Evolutionary conservation across 1,140 invertebrate genomes (phyloP).

Genomic region (Drosophila aff.): DNA sequence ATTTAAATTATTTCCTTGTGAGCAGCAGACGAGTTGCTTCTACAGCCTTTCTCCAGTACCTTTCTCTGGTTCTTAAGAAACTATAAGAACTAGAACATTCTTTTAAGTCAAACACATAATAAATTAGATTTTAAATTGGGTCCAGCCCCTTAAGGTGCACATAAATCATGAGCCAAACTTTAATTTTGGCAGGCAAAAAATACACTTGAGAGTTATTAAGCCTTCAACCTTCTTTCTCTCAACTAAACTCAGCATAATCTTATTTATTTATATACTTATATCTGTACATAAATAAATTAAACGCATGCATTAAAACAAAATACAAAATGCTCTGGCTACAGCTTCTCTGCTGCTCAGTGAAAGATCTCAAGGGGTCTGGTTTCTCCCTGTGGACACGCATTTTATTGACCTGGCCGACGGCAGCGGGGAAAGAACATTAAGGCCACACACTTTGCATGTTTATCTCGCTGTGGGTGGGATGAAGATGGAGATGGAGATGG

Average conservation of each 20-base stretch:
- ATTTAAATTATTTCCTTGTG: neutral
- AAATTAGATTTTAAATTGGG: neutral
- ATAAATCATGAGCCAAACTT: neutral
- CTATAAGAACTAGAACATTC: neutral
- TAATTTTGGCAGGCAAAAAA: neutral
- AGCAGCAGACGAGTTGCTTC: neutral
- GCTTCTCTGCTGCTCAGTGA: neutral
- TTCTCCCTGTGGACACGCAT: constrained; percentile 35
- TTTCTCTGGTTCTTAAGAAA: neutral
- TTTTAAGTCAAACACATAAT: neutral
- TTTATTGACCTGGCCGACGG: constrained; percentile 41
- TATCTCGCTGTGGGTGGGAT: constrained; percentile 48
- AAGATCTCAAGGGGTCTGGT: neutral
- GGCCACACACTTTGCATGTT: constrained; percentile 66
- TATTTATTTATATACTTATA: neutral
- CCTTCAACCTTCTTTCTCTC: neutral
- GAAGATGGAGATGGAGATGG: neutral
- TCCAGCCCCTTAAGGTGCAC: neutral
- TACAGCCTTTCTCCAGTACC: too few species aligned
- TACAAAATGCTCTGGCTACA: neutral
- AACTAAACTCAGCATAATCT: neutral
- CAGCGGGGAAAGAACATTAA: constrained; percentile 32
- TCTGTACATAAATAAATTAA: neutral
- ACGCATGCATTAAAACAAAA: neutral
- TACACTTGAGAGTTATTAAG: neutral